Evolutionary conservation across 2,113 vertebrate genomes (phyloP).

Genomic region (Ciconia stormi): DNA sequence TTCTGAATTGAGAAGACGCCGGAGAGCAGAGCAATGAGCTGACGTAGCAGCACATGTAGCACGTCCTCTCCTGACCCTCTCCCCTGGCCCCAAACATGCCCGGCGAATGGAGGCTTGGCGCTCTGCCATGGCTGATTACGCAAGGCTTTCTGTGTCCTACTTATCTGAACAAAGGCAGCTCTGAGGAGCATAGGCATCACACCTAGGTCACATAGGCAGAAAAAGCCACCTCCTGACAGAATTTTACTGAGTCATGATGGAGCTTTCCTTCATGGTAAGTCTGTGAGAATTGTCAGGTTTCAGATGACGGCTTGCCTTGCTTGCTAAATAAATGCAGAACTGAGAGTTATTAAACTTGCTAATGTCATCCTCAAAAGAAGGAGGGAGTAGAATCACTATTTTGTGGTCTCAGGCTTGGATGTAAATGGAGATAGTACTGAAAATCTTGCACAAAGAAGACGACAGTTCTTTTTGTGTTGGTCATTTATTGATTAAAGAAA

Average conservation of each 20-base stretch:
- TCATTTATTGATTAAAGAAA: neutral
- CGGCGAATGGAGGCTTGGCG: slow-evolving; percentile 69
- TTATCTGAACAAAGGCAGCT: slow-evolving; percentile 65
- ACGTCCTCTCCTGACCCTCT: slow-evolving; percentile 66
- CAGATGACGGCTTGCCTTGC: slow-evolving; percentile 5
- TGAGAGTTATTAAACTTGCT: neutral
- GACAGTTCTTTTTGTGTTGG: neutral
- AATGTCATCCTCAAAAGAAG: neutral
- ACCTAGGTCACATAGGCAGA: slow-evolving; percentile 53
- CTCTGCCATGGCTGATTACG: slow-evolving; percentile 58
- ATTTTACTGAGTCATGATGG: slow-evolving; percentile 52
- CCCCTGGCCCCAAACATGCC: slow-evolving; percentile 11
- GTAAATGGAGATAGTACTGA: neutral
- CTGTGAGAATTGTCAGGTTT: slow-evolving; percentile 45
- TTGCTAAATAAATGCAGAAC: neutral
- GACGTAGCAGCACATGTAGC: slow-evolving; percentile 54
- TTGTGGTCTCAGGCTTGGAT: neutral
- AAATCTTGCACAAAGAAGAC: neutral
- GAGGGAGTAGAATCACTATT: neutral
- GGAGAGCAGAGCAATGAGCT: neutral
- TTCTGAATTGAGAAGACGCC: neutral
- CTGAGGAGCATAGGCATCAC: neutral
- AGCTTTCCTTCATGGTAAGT: slow-evolving; percentile 65
- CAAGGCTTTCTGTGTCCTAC: slow-evolving; percentile 52
- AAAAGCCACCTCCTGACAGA: slow-evolving; percentile 49